Evolutionary conservation across 2,888 invertebrate genomes (phyloP).

Genomic region (Pegoplata infirma): DNA sequence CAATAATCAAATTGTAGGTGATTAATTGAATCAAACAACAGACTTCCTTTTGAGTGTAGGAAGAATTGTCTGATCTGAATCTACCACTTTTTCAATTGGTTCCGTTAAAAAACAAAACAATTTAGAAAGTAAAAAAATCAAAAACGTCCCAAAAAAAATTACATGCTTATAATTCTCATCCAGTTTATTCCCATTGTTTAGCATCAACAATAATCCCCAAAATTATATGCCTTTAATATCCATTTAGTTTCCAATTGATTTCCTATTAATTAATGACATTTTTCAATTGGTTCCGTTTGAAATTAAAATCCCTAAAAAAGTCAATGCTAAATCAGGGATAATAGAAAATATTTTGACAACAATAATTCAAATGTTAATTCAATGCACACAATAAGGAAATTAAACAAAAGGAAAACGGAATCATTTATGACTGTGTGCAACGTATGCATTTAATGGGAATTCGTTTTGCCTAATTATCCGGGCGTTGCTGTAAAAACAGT

Average conservation of each 20-base stretch:
- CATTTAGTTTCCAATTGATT: conserved; percentile 25
- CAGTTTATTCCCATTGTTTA: no score
- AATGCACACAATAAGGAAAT: conserved; percentile 24
- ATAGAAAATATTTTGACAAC: conserved; percentile 59
- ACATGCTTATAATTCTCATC: no score
- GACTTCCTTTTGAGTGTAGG: no score
- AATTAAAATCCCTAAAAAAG: conserved; percentile 18
- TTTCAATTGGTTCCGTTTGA: conserved; percentile 43
- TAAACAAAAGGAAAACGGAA: conserved; percentile 32
- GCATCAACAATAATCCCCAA: not conserved
- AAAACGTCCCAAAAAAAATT: no score
- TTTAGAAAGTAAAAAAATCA: no score
- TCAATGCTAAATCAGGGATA: conserved; percentile 39
- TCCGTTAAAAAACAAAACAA: no score
- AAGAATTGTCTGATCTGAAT: no score
- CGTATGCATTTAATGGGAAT: conserved; percentile 57
- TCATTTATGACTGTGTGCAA: conserved; percentile 19
- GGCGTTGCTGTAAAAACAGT: conserved; percentile 60
- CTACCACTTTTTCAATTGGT: no score
- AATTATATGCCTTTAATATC: not conserved
- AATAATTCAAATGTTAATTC: conserved; percentile 56
- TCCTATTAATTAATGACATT: conserved; percentile 53
- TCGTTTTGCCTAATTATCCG: conserved; percentile 62
- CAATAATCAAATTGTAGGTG: no score
- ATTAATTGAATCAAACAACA: no score